Conservation (phyloP, 2,797 vertebrate species). For the Sternarchorhynchus goeldii region DNA sequence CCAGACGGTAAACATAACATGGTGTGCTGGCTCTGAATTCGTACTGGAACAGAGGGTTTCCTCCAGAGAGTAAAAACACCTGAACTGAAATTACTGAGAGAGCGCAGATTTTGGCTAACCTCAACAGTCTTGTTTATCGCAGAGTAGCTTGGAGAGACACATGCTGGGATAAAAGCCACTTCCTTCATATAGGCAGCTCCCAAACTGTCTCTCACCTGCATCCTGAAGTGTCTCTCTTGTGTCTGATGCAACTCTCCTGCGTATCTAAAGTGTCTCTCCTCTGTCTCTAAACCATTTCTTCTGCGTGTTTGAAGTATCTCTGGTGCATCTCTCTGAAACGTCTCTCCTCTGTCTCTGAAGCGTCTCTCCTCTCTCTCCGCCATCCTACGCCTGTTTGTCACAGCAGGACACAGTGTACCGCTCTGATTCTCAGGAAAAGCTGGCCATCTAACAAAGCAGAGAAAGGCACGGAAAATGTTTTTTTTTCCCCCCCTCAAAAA, state of each 20-base stretch:
- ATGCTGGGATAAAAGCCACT: conserved; percentile 46
- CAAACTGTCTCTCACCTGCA: conserved; percentile 23
- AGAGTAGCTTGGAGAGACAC: conserved; percentile 38
- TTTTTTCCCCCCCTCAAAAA: neutral
- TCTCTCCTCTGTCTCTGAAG: conserved; percentile 31
- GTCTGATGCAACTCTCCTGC: conserved; percentile 52
- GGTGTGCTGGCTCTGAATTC: neutral
- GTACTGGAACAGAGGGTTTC: neutral
- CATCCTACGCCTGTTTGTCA: conserved; percentile 7
- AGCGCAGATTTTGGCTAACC: conserved; percentile 22
- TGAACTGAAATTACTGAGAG: conserved; percentile 27
- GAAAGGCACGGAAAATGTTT: neutral
- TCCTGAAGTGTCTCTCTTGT: neutral
- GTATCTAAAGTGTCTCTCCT: too few relatives aligned
- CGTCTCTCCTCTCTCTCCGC: conserved; percentile 30
- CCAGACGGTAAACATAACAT: neutral
- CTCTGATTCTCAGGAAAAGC: conserved; percentile 11
- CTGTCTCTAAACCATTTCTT: too few relatives aligned
- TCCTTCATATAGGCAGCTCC: conserved; percentile 37
- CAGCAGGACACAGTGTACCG: conserved; percentile 9
- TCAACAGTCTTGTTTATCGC: conserved; percentile 49
- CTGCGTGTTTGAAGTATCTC: too few relatives aligned
- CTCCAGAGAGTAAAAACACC: conserved; percentile 25
- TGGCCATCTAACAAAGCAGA: neutral
- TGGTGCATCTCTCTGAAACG: too few relatives aligned